A percentile compares a stretch with the other conserved stretches of the same genome.
Evolutionary conservation across 2,888 invertebrate species (phyloP).

Genomic region (Saturnia pavonia): DNA sequence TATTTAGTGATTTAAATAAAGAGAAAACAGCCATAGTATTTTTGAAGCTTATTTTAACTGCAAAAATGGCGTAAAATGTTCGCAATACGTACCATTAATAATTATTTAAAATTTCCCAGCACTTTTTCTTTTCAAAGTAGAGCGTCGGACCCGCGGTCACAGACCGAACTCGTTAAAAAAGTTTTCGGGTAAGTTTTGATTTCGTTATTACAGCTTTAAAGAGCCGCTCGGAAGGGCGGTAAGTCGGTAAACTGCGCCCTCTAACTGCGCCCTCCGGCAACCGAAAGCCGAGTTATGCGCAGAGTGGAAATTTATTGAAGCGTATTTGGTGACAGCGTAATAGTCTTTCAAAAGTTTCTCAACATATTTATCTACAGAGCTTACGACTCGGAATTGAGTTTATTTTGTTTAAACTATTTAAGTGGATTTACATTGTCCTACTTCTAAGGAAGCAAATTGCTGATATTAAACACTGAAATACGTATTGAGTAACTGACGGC

Average conservation of each 20-base stretch:
- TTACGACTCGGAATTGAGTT: neutral
- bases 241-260: neutral
- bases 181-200: neutral
- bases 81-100: no score
- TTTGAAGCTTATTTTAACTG: no score
- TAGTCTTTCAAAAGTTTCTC: conserved; percentile 1
- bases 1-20: no score
- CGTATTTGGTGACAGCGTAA: conserved; percentile 16
- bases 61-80: no score
- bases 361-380: conserved; percentile 9
- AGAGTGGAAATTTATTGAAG: conserved; percentile 7
- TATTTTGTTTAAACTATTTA: neutral
- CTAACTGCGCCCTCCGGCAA: conserved; percentile 10
- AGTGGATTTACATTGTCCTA: neutral
- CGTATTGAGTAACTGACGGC: no score
- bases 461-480: no score
- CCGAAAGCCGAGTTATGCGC: conserved; percentile 2
- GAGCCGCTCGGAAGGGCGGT: neutral
- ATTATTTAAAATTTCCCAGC: no score
- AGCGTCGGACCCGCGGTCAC: neutral
- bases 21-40: no score
- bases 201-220: neutral
- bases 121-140: neutral
- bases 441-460: no score
- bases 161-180: neutral